Evolutionary conservation across 2,113 vertebrate species (phyloP).

Genomic region (Chaetodon trifascialis): DNA sequence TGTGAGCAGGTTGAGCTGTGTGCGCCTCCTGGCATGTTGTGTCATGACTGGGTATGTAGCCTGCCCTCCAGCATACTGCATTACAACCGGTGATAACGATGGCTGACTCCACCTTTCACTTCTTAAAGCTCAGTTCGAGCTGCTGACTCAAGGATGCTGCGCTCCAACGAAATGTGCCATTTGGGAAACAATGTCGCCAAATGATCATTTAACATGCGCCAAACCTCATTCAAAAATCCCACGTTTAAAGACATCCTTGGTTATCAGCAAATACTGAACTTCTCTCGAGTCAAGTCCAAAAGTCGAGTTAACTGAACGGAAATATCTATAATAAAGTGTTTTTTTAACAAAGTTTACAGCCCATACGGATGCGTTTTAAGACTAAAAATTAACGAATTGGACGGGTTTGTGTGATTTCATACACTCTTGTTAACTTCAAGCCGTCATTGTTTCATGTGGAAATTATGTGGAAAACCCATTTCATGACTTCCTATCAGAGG

Average conservation of each 20-base stretch:
- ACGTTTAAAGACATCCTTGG: not conserved
- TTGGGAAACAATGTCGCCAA: not conserved
- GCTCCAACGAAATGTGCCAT: not conserved
- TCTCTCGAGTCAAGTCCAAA: no score
- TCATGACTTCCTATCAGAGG: not conserved
- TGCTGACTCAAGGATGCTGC: not conserved
- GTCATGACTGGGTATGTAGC: not conserved
- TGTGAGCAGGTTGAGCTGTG: not conserved
- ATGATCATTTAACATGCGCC: not conserved
- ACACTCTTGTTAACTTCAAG: no score
- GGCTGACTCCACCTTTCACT: slow-evolving; percentile 30
- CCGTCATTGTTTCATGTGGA: not conserved
- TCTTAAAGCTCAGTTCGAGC: not conserved
- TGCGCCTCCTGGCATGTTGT: slow-evolving; percentile 26
- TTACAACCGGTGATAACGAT: not conserved
- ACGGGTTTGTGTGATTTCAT: no score
- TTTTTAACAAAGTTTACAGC: no score
- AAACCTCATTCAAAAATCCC: slow-evolving; percentile 1
- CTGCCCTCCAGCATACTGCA: not conserved
- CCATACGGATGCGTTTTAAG: no score
- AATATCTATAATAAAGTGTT: no score
- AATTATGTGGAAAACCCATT: slow-evolving; percentile 13
- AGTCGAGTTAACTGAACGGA: no score
- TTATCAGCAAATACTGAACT: not conserved
- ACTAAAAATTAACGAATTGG: no score